These are phyloP conservation scores for Ctenodactylus gundi DNA, from an alignment of 2,113 vertebrate genomes.

Conservation along the genomic window DNA sequence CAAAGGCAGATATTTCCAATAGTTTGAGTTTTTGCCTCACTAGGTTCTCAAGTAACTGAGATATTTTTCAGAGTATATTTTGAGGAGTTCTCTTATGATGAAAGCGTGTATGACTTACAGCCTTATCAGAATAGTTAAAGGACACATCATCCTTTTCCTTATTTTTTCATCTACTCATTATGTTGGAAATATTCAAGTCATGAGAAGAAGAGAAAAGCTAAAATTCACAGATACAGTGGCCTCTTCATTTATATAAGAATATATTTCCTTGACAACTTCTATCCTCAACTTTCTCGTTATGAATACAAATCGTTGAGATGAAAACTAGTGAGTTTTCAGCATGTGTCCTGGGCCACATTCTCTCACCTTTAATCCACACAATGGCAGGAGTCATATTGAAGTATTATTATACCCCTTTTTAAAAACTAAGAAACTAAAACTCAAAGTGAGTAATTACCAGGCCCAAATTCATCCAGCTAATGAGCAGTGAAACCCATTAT, in stretches of 20 bases:
- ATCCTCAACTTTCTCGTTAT: not conserved
- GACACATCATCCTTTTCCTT: not conserved
- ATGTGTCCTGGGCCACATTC: not conserved
- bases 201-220: not conserved
- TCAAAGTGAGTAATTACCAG: not conserved
- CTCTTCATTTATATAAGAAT: not conserved
- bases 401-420: not conserved
- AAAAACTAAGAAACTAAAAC: not conserved
- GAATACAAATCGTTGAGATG: not conserved
- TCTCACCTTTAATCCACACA: not conserved
- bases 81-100: not conserved
- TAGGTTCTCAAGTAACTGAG: not conserved
- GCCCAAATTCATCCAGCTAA: not conserved
- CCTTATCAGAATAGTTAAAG: slow-evolving; percentile 26
- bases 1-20: not conserved
- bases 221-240: not conserved
- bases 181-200: not conserved
- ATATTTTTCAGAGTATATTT: not conserved
- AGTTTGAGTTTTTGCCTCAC: not conserved
- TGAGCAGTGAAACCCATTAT: not conserved
- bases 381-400: not conserved
- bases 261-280: not conserved
- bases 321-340: not conserved
- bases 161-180: not conserved
- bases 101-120: not conserved